These are phyloP conservation scores for Scaptomyza tumidula DNA, from an alignment of 2,888 invertebrate genomes.

Conservation along the genomic window DNA sequence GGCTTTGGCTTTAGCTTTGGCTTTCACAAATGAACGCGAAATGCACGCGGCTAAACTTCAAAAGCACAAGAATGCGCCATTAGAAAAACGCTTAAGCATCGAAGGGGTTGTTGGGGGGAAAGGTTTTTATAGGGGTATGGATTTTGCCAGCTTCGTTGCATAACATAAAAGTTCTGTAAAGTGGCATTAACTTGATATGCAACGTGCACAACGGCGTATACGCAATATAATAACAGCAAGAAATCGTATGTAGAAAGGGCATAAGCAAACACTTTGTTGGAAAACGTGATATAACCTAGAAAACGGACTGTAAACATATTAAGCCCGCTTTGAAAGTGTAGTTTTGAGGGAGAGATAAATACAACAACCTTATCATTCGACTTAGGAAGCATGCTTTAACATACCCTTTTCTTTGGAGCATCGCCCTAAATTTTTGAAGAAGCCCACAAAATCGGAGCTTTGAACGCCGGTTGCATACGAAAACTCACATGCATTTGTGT, in stretches of 20 bases:
- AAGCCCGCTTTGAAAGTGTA: not conserved
- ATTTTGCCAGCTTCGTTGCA: slow-evolving; percentile 40
- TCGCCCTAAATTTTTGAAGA: slow-evolving; percentile 19
- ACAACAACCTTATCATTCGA: not conserved
- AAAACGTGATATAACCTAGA: slow-evolving; percentile 18
- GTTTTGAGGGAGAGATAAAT: not conserved
- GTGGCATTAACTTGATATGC: slow-evolving; percentile 66
- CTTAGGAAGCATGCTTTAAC: not conserved
- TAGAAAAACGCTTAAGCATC: slow-evolving; percentile 33
- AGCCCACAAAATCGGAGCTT: slow-evolving; percentile 22
- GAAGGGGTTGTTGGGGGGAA: slow-evolving; percentile 2
- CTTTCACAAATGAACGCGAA: slow-evolving; percentile 64
- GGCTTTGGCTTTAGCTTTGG: slow-evolving; percentile 39
- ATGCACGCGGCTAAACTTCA: slow-evolving; percentile 74
- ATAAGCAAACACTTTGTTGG: not conserved
- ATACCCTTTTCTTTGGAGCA: slow-evolving; percentile 12
- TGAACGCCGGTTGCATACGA: slow-evolving; percentile 21
- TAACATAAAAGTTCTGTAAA: slow-evolving; percentile 62
- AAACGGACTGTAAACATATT: not conserved
- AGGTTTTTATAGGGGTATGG: slow-evolving; percentile 13
- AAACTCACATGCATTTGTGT: slow-evolving; percentile 14
- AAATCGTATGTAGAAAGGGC: slow-evolving; percentile 18
- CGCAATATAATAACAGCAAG: slow-evolving; percentile 44
- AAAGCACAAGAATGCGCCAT: slow-evolving; percentile 59
- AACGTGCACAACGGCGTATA: slow-evolving; percentile 56